These are phyloP conservation scores for Mactra quadrangularis DNA, from an alignment of 1,140 invertebrate genomes.

Conservation along the genomic window DNA sequence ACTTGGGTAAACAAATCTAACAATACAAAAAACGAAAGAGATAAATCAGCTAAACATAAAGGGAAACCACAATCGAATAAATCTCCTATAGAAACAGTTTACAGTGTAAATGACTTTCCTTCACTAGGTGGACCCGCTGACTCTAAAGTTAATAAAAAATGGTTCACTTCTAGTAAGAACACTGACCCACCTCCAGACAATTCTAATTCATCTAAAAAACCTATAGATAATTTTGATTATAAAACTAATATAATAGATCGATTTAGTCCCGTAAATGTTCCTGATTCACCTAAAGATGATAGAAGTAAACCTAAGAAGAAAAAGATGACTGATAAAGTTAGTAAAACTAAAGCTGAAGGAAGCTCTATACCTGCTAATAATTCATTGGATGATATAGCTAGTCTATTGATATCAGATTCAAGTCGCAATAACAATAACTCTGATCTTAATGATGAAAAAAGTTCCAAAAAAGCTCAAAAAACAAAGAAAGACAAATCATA, in stretches of 20 bases:
- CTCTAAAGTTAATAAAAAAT: slow-evolving; percentile 43
- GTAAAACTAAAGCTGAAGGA: slow-evolving; percentile 37
- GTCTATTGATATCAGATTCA: slow-evolving; percentile 54
- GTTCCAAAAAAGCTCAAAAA: not conserved
- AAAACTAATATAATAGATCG: slow-evolving; percentile 2
- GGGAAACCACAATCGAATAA: slow-evolving; percentile 24
- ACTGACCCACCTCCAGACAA: not conserved
- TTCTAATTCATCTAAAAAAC: not conserved
- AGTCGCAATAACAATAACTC: not conserved
- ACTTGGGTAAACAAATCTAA: slow-evolving; percentile 31
- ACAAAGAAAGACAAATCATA: not conserved
- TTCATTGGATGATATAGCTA: slow-evolving; percentile 72
- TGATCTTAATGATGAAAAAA: not conserved
- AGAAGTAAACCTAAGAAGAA: slow-evolving; percentile 78
- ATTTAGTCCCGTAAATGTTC: slow-evolving; percentile 57
- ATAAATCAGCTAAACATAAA: not conserved
- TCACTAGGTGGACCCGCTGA: slow-evolving; percentile 71
- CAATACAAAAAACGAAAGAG: not conserved
- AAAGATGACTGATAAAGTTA: slow-evolving; percentile 74
- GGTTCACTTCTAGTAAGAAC: slow-evolving; percentile 41
- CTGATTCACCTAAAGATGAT: slow-evolving; percentile 49
- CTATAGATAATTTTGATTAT: not conserved
- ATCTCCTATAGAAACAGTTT: not conserved
- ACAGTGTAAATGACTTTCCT: slow-evolving; percentile 81
- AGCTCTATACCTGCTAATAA: slow-evolving; percentile 45